A percentile compares a stretch with the other conserved stretches of the same genome.
Conservation (phyloP, 2,888 invertebrate species). For the Ditylenchus weischeri region DNA sequence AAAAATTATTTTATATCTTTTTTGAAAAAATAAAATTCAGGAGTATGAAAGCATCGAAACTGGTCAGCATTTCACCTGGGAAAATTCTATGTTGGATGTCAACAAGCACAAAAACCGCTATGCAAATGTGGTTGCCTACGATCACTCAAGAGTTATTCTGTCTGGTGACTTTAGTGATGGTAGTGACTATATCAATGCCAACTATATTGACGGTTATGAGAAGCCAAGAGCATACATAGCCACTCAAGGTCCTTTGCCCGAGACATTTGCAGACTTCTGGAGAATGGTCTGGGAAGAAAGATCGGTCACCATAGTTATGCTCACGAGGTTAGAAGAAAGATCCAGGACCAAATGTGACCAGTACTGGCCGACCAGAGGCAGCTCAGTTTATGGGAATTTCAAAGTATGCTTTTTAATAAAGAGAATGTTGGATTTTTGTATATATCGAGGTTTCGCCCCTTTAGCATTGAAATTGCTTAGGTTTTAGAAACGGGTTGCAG, state of each 20-base stretch:
- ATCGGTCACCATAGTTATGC: slow-evolving; percentile 69
- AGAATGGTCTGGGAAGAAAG: slow-evolving; percentile 55
- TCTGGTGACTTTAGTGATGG: slow-evolving; percentile 65
- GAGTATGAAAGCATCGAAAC: slow-evolving; percentile 81
- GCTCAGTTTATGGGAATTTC: slow-evolving; percentile 91
- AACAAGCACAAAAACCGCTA: slow-evolving; percentile 94
- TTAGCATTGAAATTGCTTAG: too few species aligned
- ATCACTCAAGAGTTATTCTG: slow-evolving; percentile 83
- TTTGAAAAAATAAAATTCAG: slow-evolving; percentile 13
- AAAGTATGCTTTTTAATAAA: slow-evolving; percentile 63
- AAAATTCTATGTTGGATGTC: slow-evolving; percentile 92
- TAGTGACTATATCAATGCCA: slow-evolving; percentile 96
- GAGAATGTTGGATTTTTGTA: too few species aligned
- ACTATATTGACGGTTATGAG: slow-evolving; percentile 88
- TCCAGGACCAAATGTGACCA: slow-evolving; percentile 92
- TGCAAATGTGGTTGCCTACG: slow-evolving; percentile 97
- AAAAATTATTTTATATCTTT: not conserved
- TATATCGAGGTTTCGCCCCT: too few species aligned
- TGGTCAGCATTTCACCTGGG: slow-evolving; percentile 99
- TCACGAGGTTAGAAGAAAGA: slow-evolving; percentile 82
- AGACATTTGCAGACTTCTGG: slow-evolving; percentile 87
- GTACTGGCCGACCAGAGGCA: slow-evolving; percentile 93
- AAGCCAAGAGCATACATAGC: slow-evolving; percentile 87
- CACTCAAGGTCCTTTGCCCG: slow-evolving; percentile 85
- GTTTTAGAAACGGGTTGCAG: too few species aligned